Evolutionary conservation across 64 coral and sea anemone species (phyloP).

Genomic region (Pachyseris speciosa): DNA sequence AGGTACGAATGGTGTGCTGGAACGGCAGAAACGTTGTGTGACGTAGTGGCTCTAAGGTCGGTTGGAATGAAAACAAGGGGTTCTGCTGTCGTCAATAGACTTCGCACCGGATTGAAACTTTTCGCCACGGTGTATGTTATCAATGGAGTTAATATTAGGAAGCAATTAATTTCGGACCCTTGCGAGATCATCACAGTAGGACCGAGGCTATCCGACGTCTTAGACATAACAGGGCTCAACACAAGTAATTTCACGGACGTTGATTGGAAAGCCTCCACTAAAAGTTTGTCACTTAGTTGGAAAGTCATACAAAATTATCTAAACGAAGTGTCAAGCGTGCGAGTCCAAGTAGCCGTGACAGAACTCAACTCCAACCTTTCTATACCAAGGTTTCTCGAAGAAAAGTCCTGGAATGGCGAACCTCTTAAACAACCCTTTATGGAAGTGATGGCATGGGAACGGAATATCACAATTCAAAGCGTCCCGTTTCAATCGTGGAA

Average conservation of each 20-base stretch:
- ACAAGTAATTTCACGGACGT: conserved; percentile 46
- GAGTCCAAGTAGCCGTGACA: conserved; percentile 70
- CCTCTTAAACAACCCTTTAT: conserved; percentile 64
- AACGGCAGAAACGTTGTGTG: conserved; percentile 51
- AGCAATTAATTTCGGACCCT: conserved; percentile 26
- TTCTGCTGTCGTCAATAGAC: conserved; percentile 45
- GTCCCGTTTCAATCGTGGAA: conserved; percentile 38
- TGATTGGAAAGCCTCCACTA: conserved; percentile 74
- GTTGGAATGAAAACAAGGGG: conserved; percentile 10
- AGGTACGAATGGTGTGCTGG: conserved; percentile 85
- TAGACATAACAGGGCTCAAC: conserved; percentile 58
- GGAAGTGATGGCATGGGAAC: conserved; percentile 61
- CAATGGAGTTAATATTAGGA: conserved; percentile 57
- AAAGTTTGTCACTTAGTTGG: conserved; percentile 72
- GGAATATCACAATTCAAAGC: conserved; percentile 57
- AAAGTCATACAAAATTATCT: conserved; percentile 38
- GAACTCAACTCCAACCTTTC: conserved; percentile 17
- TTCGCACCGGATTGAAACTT: conserved; percentile 51
- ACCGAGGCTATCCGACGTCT: conserved; percentile 69
- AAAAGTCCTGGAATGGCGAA: conserved; percentile 60
- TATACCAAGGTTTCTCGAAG: conserved; percentile 20
- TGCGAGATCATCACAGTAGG: conserved; percentile 52
- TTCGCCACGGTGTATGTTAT: conserved; percentile 46
- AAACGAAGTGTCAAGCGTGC: conserved; percentile 74
- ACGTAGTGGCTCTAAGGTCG: conserved; percentile 36